Evolutionary conservation across 2,797 vertebrate species (phyloP), one percentile per base, ranked within the genome.

Genomic region (Rhynchonycteris naso): DNA sequence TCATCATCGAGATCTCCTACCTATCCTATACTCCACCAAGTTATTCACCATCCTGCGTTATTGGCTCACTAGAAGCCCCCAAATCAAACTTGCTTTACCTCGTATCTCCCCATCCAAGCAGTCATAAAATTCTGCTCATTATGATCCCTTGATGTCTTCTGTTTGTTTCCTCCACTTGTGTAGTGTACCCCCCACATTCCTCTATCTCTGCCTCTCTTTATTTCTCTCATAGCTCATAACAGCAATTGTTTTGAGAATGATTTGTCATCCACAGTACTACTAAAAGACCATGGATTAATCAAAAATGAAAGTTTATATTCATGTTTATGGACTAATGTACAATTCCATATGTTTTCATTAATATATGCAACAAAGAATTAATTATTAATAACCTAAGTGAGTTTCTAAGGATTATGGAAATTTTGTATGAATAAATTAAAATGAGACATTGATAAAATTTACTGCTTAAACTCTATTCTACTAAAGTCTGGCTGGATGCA

Each of bases 371-470:
- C 35, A 74, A 80, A 61, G 21, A 8, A 75, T 61, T 83, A 83
- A 38, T 69, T 90, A 43, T 47, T 43, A 66, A 85, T 85, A 56
- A 58, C 2, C 13, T 68, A 88, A 22, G 18, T 33, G 12, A 81
- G 24, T 61, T 69, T 52, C 16, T 79, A 68, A 91, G 8, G 4
- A 19, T 58, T 68, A 47, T 58, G 43, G n/a, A 80, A 69, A 76
- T 82, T 68, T 85, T 74, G 30, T 30, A 52, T 92, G 61, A 68
- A 54, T 63, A 61, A 91, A 47, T 68, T 84, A 30, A 94, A 80
- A 43, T 28, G 13, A 75, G 10, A 65, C 6, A 74, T 10, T 74
- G 56, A 81, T 76, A 76, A 54, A 24, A 54, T 76, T 86, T 54
- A 71, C 24, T 58, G 26, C n/a, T 87, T 68, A 65, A 85, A 59